Evolutionary conservation across 2,113 vertebrate genomes (phyloP).

Genomic region (Euleptes europaea): DNA sequence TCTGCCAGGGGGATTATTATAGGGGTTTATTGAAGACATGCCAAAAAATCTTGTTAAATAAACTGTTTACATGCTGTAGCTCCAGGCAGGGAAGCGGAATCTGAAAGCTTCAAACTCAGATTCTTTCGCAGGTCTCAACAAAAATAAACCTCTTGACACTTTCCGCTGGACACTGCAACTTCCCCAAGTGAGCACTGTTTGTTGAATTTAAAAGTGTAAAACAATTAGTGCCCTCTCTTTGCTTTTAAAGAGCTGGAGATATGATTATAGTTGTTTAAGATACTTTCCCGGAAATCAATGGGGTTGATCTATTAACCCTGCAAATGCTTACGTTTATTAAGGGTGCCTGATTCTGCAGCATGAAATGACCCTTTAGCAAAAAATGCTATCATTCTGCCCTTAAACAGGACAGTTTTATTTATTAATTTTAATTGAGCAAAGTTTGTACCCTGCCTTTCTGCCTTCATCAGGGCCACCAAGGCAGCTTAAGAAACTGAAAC

Average conservation of each 20-base stretch:
- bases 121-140: constrained; percentile 79
- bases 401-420: neutral
- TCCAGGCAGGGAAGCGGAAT: constrained; percentile 79
- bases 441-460: too few relatives aligned
- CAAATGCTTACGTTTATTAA: constrained; percentile 42
- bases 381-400: constrained; percentile 27
- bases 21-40: constrained; percentile 82
- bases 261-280: constrained; percentile 56
- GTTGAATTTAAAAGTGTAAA: constrained; percentile 76
- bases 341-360: neutral
- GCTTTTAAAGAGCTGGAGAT: constrained; percentile 65
- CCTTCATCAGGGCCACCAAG: too few relatives aligned
- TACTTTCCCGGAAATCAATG: constrained; percentile 55
- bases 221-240: constrained; percentile 71
- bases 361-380: constrained; percentile 23
- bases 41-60: constrained; percentile 82
- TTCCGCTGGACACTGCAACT: constrained; percentile 72
- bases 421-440: too few relatives aligned
- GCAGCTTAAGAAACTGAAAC: too few relatives aligned
- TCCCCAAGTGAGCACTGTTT: constrained; percentile 73
- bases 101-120: constrained; percentile 72
- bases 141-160: constrained; percentile 85
- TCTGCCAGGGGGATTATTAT: constrained; percentile 84
- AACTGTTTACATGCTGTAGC: constrained; percentile 82
- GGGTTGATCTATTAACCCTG: constrained; percentile 47